These are phyloP conservation scores for Fopius arisanus DNA, from an alignment of 1,140 invertebrate genomes.

Conservation along the genomic window DNA sequence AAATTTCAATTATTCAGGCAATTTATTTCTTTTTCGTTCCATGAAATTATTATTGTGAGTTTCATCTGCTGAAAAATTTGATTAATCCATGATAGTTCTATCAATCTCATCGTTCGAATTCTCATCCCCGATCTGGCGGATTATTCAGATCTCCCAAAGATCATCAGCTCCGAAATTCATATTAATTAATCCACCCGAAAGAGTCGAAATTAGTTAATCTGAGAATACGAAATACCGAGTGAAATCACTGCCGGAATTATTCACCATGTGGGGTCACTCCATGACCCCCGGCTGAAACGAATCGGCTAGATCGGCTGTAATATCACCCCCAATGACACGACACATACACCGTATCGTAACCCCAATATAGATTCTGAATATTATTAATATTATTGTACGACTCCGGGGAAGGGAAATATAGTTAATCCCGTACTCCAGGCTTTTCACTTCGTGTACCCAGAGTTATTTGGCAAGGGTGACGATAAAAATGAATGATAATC, in stretches of 20 bases:
- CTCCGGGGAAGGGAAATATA: constrained; percentile 8
- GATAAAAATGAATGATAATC: constrained; percentile 43
- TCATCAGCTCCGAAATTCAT: neutral
- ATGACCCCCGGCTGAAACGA: constrained; percentile 8
- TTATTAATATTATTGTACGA: constrained; percentile 31
- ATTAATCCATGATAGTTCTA: neutral
- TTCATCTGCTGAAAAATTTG: neutral
- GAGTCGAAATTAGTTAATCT: neutral
- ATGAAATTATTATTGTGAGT: neutral
- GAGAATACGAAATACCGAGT: neutral
- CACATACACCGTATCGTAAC: constrained; percentile 4
- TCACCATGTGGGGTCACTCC: neutral
- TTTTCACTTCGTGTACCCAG: neutral
- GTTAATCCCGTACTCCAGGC: neutral
- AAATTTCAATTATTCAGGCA: no score
- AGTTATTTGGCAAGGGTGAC: constrained; percentile 6
- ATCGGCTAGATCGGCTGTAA: constrained; percentile 26
- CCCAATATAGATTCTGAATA: constrained; percentile 22
- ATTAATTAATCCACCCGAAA: neutral
- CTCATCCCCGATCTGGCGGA: neutral
- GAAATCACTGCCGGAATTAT: constrained; percentile 29
- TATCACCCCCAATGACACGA: constrained; percentile 27
- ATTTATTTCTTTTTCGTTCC: no score
- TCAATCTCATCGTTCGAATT: neutral
- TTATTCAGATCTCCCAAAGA: neutral